phyloP scores from a whole-genome alignment of 1,140 invertebrate species.

The Dolichoris vasculosae region DNA sequence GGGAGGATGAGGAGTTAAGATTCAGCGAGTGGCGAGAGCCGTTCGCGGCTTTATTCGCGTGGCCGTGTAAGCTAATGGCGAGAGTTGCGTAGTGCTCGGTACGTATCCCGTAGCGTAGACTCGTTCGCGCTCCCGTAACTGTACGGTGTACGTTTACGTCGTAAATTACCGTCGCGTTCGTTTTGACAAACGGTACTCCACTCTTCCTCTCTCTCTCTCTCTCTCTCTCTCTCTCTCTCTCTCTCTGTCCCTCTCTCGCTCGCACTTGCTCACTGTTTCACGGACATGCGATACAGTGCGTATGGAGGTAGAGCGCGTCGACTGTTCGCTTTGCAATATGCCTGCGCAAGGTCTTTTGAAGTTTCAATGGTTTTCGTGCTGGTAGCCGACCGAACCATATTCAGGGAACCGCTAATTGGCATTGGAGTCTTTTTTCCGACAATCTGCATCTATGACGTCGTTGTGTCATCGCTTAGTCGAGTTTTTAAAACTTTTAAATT shows the following conservation, averaged over 20 bases:
- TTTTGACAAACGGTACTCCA: conserved; percentile 72
- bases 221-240: conserved; percentile 1
- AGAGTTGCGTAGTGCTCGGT: too few relatives aligned
- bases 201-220: conserved; percentile 8
- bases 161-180: conserved; percentile 68
- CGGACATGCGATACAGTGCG: background rate
- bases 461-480: too few relatives aligned
- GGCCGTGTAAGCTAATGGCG: too few relatives aligned
- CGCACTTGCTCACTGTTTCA: background rate
- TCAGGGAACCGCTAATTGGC: too few relatives aligned
- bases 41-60: too few relatives aligned
- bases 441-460: too few relatives aligned
- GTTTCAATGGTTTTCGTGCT: background rate
- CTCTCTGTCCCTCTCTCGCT: conserved; percentile 3
- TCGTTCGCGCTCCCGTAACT: conserved; percentile 56
- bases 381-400: too few relatives aligned
- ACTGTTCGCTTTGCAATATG: background rate
- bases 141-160: conserved; percentile 65
- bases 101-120: background rate
- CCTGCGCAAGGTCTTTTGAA: background rate
- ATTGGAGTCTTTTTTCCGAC: too few relatives aligned
- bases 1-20: too few relatives aligned
- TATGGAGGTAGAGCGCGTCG: background rate
- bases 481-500: too few relatives aligned
- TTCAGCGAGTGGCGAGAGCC: too few relatives aligned